phyloP scores from a whole-genome alignment of 1,140 invertebrate genomes.

The Macrobrachium rosenbergii region DNA sequence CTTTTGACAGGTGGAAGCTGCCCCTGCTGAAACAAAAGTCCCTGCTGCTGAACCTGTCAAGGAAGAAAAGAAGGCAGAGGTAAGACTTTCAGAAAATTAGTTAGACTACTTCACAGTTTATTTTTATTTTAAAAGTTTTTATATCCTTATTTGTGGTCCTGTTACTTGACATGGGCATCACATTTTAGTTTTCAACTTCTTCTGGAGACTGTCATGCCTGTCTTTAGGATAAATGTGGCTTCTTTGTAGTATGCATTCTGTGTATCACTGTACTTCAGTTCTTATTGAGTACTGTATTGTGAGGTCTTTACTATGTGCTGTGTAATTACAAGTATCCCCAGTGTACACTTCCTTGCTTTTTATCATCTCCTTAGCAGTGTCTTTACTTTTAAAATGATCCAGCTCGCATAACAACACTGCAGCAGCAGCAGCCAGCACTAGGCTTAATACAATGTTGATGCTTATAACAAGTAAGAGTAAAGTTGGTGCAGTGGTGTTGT shows the following conservation, averaged over 20 bases:
- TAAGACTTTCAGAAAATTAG: background rate
- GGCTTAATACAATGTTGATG: slow-evolving; percentile 28
- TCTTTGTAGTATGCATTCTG: slow-evolving; percentile 56
- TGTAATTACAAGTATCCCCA: slow-evolving; percentile 36
- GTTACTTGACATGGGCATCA: too few species aligned
- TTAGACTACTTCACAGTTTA: background rate
- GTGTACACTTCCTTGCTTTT: slow-evolving; percentile 34
- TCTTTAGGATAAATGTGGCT: slow-evolving; percentile 42
- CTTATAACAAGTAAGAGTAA: slow-evolving; percentile 6
- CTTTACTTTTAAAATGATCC: slow-evolving; percentile 42
- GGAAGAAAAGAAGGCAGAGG: slow-evolving; percentile 46
- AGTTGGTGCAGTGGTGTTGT: slow-evolving; percentile 59
- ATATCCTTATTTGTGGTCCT: background rate
- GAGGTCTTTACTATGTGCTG: slow-evolving; percentile 32
- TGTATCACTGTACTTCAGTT: slow-evolving; percentile 21
- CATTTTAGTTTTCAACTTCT: slow-evolving; percentile 1
- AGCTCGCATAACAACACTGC: slow-evolving; percentile 52
- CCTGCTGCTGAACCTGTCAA: slow-evolving; percentile 24
- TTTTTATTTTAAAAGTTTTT: background rate
- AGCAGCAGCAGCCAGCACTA: slow-evolving; percentile 44
- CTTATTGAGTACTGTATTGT: slow-evolving; percentile 34
- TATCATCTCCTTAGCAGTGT: slow-evolving; percentile 40
- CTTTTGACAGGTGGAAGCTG: slow-evolving; percentile 33
- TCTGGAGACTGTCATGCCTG: slow-evolving; percentile 29
- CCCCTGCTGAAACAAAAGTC: slow-evolving; percentile 37